Percentiles rank a stretch among this genome's conserved stretches.
Evolutionary conservation across 2,797 vertebrate species (phyloP).

Genomic region (Uromys caudimaculatus): DNA sequence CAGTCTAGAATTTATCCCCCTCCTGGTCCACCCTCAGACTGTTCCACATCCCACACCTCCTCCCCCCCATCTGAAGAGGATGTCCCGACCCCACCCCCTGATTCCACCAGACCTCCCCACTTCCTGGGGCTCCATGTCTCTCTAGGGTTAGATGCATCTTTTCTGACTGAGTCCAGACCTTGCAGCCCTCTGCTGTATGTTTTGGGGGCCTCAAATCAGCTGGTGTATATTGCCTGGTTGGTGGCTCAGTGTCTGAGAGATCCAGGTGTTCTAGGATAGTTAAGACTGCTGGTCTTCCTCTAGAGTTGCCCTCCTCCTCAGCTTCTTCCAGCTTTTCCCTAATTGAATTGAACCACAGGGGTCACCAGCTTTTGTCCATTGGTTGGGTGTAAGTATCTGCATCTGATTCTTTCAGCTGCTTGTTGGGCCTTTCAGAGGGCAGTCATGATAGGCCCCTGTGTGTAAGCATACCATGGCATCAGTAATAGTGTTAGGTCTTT

Average conservation of each 20-base stretch:
- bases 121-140: not conserved
- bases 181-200: not conserved
- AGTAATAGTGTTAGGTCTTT: not conserved
- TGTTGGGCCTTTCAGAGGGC: not conserved
- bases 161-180: not conserved
- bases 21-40: rapidly evolving
- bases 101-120: not conserved
- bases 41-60: not conserved
- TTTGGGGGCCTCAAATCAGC: not conserved
- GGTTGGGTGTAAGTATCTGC: not conserved
- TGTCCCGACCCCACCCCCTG: not conserved
- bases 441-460: not conserved
- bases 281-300: not conserved
- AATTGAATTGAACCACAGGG: not conserved
- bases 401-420: not conserved
- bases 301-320: not conserved
- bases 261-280: not conserved
- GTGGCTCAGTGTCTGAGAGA: not conserved
- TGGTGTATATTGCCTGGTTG: not conserved
- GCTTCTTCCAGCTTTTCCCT: not conserved
- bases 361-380: not conserved
- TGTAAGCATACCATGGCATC: not conserved
- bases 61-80: not conserved
- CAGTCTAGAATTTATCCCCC: not conserved
- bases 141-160: not conserved